Evolutionary conservation across 2,113 vertebrate genomes (phyloP).

Genomic region (Callionymus lyra): DNA sequence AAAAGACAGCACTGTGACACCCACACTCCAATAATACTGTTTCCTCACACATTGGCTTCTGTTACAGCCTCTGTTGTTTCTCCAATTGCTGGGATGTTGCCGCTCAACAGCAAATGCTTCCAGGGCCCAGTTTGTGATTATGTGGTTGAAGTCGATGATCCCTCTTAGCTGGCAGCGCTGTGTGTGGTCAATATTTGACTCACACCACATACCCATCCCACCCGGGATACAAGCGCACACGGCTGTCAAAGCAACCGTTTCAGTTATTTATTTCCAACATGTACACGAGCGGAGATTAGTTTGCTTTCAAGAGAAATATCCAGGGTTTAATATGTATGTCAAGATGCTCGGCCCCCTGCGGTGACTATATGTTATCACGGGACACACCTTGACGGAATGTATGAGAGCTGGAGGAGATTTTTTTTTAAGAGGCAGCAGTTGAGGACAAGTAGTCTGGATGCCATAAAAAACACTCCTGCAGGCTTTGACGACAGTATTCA

Average conservation of each 20-base stretch:
- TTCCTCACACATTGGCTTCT: too few relatives aligned
- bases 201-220: constrained; percentile 28
- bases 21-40: too few relatives aligned
- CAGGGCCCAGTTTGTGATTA: constrained; percentile 29
- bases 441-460: constrained; percentile 28
- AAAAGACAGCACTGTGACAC: too few relatives aligned
- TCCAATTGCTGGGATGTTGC: too few relatives aligned
- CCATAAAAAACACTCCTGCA: constrained; percentile 26
- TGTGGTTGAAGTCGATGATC: constrained; percentile 39
- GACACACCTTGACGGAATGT: constrained; percentile 23
- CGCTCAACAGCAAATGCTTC: background rate
- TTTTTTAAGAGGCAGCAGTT: constrained; percentile 21
- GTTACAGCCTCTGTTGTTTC: too few relatives aligned
- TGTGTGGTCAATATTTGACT: constrained; percentile 30
- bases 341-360: background rate
- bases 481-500: constrained; percentile 30
- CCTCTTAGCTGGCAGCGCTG: constrained; percentile 34
- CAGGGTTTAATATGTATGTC: constrained; percentile 16
- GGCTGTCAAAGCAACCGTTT: too few relatives aligned
- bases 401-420: constrained; percentile 22
- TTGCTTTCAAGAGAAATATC: constrained; percentile 19
- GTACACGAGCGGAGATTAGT: background rate
- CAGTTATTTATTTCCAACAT: too few relatives aligned
- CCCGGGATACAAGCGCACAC: too few relatives aligned
- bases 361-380: constrained; percentile 11